These are phyloP conservation scores for Puma concolor DNA, from an alignment of 2,113 vertebrate species.

Conservation along the genomic window DNA sequence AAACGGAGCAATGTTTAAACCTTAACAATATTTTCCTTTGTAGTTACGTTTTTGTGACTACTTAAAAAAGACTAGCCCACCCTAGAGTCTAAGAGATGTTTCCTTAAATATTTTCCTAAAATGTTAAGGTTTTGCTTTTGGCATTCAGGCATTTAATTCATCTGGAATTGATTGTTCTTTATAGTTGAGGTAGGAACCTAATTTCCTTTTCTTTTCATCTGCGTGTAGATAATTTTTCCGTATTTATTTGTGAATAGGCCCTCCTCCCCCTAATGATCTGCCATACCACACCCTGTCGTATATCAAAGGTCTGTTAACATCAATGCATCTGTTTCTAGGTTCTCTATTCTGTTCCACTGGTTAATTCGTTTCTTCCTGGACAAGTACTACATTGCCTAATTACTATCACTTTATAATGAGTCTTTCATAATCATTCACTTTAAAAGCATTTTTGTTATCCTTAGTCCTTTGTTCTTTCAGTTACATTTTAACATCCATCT, in stretches of 20 bases:
- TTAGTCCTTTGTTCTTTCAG: neutral
- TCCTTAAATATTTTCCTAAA: neutral
- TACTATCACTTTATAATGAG: neutral
- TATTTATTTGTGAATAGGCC: neutral
- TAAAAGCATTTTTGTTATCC: neutral
- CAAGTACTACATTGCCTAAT: neutral
- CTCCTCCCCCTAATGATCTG: neutral
- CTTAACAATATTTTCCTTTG: neutral
- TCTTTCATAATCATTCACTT: neutral
- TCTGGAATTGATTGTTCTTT: neutral
- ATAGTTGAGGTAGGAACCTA: neutral
- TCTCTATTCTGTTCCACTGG: neutral
- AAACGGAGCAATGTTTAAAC: neutral
- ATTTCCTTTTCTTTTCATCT: neutral
- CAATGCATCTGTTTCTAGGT: neutral
- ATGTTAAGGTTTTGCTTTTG: conserved; percentile 22
- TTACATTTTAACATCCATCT: neutral
- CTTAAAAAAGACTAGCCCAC: neutral
- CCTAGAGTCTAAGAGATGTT: neutral
- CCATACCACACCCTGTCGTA: neutral
- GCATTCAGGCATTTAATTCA: conserved; percentile 18
- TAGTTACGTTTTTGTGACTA: neutral
- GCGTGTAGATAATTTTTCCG: neutral
- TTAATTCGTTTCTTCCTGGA: neutral
- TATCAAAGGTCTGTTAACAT: neutral